Percentiles rank a stretch among this genome's conserved stretches.
Conservation (phyloP, 2,113 vertebrate species). For the Sporophila hypoxantha region DNA sequence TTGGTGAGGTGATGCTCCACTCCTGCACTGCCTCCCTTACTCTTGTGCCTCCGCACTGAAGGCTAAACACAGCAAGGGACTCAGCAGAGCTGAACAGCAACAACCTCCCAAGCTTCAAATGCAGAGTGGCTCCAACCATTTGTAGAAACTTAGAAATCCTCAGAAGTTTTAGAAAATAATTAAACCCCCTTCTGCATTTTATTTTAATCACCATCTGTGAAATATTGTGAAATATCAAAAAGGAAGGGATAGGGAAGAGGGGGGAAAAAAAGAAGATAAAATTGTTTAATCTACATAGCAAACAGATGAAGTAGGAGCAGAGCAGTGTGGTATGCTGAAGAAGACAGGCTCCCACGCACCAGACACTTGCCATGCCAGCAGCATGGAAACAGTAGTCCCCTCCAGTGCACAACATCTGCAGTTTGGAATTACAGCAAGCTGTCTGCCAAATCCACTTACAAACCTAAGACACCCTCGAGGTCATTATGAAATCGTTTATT, state of each 20-base stretch:
- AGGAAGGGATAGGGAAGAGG: not conserved
- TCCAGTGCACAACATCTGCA: not conserved
- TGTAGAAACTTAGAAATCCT: not conserved
- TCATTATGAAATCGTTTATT: not conserved
- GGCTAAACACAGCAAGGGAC: not conserved
- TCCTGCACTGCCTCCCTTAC: not conserved
- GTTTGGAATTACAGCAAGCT: not conserved
- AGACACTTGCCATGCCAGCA: not conserved
- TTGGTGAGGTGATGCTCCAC: not conserved
- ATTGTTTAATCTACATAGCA: not conserved
- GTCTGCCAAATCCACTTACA: not conserved
- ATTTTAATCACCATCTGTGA: not conserved
- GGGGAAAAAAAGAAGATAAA: not conserved
- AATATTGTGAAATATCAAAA: not conserved
- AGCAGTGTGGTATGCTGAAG: not conserved
- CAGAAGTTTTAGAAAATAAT: not conserved
- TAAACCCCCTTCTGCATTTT: not conserved
- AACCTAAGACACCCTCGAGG: not conserved
- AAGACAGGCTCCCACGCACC: not conserved
- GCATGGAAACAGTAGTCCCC: not conserved
- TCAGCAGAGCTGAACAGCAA: not conserved
- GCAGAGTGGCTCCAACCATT: not conserved
- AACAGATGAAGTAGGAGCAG: not conserved
- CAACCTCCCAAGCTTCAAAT: not conserved
- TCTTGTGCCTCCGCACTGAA: rapidly evolving